Evolutionary conservation across 2,113 vertebrate species (phyloP).

Genomic region (Argyrosomus japonicus): DNA sequence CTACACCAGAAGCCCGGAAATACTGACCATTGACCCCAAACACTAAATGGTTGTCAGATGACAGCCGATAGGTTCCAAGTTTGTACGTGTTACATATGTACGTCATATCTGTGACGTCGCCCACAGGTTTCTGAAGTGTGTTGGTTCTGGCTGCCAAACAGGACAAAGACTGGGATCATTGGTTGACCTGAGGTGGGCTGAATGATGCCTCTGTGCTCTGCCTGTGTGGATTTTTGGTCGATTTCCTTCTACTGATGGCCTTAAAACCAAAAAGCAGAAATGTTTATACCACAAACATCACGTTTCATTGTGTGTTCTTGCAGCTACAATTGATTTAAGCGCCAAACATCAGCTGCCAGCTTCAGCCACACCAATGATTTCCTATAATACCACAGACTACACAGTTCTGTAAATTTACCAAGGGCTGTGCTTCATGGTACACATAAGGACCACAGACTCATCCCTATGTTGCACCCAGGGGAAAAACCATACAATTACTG

Average conservation of each 20-base stretch:
- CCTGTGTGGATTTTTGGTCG: neutral
- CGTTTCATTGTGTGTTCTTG: neutral
- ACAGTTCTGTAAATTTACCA: neutral
- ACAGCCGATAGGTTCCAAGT: too few relatives aligned
- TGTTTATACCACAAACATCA: neutral
- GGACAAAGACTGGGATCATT: neutral
- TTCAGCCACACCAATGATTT: conserved; percentile 24
- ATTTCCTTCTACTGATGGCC: neutral
- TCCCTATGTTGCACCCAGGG: conserved; percentile 1
- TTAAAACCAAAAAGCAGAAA: neutral
- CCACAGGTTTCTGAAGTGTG: too few relatives aligned
- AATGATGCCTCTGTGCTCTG: too few relatives aligned
- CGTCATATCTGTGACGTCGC: too few relatives aligned
- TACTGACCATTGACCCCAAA: too few relatives aligned
- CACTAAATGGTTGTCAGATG: too few relatives aligned
- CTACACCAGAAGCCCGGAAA: too few relatives aligned
- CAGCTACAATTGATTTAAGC: neutral
- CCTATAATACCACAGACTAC: conserved; percentile 4
- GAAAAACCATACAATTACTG: conserved; percentile 34
- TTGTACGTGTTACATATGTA: too few relatives aligned
- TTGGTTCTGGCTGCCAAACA: too few relatives aligned
- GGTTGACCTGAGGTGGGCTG: too few relatives aligned
- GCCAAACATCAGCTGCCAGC: conserved; percentile 3
- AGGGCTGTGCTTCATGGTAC: neutral
- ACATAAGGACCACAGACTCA: neutral